Conservation (phyloP, 2,797 vertebrate genomes). For the Acanthis flammea region DNA sequence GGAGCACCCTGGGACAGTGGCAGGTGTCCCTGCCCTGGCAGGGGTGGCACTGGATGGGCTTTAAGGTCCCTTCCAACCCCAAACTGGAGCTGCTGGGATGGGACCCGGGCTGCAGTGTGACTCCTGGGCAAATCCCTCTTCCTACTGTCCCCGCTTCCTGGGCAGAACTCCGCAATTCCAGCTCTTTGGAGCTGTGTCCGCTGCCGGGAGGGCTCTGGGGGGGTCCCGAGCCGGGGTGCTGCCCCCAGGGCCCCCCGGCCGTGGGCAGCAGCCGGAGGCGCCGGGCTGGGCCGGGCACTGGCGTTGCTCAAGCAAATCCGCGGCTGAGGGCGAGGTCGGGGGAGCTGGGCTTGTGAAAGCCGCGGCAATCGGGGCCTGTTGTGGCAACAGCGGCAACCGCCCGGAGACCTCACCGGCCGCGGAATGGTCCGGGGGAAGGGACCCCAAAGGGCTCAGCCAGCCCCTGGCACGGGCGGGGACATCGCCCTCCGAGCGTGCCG, state of each 20-base stretch:
- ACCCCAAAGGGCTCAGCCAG: background rate
- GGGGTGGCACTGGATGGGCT: no score
- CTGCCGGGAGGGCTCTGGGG: background rate
- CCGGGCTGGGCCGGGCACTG: background rate
- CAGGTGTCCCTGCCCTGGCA: background rate
- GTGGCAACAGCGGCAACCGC: background rate
- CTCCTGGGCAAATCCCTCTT: background rate
- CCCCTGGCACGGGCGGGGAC: background rate
- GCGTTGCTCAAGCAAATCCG: background rate
- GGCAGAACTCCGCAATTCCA: background rate
- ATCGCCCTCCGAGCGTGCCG: background rate
- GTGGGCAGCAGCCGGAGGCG: background rate
- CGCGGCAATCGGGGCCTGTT: background rate
- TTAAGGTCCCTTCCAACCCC: background rate
- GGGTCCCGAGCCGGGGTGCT: rapidly evolving
- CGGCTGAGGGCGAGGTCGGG: background rate
- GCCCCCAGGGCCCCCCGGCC: rapidly evolving
- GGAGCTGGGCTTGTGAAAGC: background rate
- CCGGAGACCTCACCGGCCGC: background rate
- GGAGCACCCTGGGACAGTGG: rapidly evolving
- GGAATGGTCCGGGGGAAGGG: background rate
- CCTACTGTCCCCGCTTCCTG: background rate
- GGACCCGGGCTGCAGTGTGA: background rate
- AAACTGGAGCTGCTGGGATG: background rate
- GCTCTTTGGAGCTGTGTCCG: background rate